Conservation (phyloP, 2,888 invertebrate species). For the Heliconius cydno region DNA sequence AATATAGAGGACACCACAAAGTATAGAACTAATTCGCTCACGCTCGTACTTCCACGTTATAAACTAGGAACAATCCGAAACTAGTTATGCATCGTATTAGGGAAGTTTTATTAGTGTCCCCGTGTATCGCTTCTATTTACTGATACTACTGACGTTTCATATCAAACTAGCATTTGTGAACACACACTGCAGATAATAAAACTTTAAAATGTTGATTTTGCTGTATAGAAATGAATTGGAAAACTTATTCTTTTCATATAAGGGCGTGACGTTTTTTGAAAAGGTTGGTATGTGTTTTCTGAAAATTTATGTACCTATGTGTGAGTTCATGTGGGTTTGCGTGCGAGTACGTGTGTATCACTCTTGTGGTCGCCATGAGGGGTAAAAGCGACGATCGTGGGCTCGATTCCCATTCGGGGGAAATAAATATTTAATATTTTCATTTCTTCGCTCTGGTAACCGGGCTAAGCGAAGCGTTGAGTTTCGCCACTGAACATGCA, state of each 20-base stretch:
- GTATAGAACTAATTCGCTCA: slow-evolving; percentile 30
- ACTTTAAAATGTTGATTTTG: not conserved
- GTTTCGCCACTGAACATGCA: too few species aligned
- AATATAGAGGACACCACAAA: slow-evolving; percentile 19
- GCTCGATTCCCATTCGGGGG: too few species aligned
- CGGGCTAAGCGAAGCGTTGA: too few species aligned
- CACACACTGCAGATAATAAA: not conserved
- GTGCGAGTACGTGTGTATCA: too few species aligned
- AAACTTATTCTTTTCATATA: not conserved
- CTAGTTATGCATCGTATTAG: slow-evolving; percentile 47
- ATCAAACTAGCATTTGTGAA: slow-evolving; percentile 5
- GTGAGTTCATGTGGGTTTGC: not conserved
- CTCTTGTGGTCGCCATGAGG: too few species aligned
- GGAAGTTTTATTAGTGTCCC: slow-evolving; percentile 47
- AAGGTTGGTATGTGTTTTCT: not conserved
- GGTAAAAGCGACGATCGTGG: too few species aligned
- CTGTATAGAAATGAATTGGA: not conserved
- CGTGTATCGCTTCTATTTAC: slow-evolving; percentile 27
- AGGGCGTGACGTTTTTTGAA: not conserved
- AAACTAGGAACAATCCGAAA: slow-evolving; percentile 41
- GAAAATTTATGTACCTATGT: not conserved
- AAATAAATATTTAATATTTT: too few species aligned
- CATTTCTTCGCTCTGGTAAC: too few species aligned
- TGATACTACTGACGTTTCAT: slow-evolving; percentile 23
- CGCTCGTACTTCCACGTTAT: slow-evolving; percentile 34